phyloP scores from a whole-genome alignment of 2,797 vertebrate species.

The Falco novaeseelandiae region DNA sequence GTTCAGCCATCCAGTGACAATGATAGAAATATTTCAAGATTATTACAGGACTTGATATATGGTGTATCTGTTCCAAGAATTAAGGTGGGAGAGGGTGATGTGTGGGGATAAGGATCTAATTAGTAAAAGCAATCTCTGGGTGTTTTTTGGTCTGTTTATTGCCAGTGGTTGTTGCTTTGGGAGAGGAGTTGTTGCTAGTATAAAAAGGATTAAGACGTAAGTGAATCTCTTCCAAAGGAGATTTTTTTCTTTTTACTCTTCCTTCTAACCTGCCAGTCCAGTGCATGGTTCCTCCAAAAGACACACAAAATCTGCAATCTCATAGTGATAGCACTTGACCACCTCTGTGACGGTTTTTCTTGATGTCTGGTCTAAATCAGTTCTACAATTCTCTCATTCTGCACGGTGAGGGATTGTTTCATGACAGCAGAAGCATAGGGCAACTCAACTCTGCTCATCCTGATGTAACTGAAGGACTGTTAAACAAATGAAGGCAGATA shows the following conservation, averaged over 20 bases:
- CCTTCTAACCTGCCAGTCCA: neutral
- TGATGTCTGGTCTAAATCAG: neutral
- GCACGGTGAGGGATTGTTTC: neutral
- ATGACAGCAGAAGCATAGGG: neutral
- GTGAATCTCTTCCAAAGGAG: neutral
- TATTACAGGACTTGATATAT: neutral
- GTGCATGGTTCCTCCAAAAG: neutral
- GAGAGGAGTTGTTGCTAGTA: neutral
- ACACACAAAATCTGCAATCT: neutral
- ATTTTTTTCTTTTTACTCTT: neutral
- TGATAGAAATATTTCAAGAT: slow-evolving; percentile 29
- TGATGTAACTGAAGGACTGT: neutral
- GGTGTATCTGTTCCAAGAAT: neutral
- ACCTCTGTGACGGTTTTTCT: neutral
- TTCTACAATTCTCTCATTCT: neutral
- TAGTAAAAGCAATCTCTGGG: neutral
- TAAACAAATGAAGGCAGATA: neutral
- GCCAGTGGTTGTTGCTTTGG: neutral
- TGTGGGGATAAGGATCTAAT: neutral
- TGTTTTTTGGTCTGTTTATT: neutral
- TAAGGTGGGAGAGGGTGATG: neutral
- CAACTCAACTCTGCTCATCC: neutral
- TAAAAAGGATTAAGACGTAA: neutral
- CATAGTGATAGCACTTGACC: neutral
- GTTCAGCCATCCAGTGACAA: slow-evolving; percentile 5